phyloP scores from a whole-genome alignment of 2,888 invertebrate species.

The Oegoconia quadripuncta region DNA sequence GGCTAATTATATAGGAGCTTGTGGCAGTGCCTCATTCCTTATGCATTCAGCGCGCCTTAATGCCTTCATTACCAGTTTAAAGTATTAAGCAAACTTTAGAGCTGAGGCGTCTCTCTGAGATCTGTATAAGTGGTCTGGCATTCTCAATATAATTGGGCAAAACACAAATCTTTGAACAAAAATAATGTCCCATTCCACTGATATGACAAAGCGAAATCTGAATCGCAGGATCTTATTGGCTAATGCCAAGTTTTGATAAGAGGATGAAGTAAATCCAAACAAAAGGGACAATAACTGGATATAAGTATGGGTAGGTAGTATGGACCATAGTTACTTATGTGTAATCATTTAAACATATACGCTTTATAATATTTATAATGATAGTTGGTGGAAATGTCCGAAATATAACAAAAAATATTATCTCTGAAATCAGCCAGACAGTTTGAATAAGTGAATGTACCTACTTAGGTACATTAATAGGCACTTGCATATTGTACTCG shows the following conservation, averaged over 20 bases:
- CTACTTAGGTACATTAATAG: too few relatives aligned
- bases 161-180: too few relatives aligned
- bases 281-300: too few relatives aligned
- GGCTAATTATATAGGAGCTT: constrained; percentile 59
- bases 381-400: too few relatives aligned
- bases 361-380: too few relatives aligned
- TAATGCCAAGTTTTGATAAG: constrained; percentile 7
- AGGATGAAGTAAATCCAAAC: constrained; percentile 8
- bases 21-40: constrained; percentile 61
- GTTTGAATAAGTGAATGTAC: too few relatives aligned
- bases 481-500: too few relatives aligned
- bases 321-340: too few relatives aligned
- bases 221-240: constrained; percentile 9
- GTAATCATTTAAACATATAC: too few relatives aligned
- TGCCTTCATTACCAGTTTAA: constrained; percentile 77
- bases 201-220: constrained; percentile 20
- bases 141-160: constrained; percentile 23
- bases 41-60: constrained; percentile 75
- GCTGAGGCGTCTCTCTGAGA: constrained; percentile 55
- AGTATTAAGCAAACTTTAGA: constrained; percentile 73
- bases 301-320: too few relatives aligned
- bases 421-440: too few relatives aligned
- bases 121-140: constrained; percentile 56
- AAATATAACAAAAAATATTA: too few relatives aligned
- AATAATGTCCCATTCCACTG: constrained; percentile 33